Evolutionary conservation across 2,888 invertebrate genomes (phyloP), one percentile per base, ranked within the genome.

Genomic region (Branchipolynoe longqiensis): DNA sequence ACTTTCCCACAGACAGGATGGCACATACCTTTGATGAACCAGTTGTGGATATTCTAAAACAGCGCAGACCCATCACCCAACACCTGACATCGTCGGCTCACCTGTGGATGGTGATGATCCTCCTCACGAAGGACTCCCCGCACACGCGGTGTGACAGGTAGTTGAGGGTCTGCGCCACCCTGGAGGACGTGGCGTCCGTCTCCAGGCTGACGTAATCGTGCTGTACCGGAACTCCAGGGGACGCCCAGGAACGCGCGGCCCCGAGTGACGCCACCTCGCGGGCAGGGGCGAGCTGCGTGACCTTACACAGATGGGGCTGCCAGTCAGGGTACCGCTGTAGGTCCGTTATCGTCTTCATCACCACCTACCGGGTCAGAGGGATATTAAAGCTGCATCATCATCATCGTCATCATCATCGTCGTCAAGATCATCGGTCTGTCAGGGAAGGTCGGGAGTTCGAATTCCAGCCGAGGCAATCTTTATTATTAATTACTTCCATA

Each of bases 161-260:
- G 28, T 82, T 82, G 36, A 82, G 25, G n/a, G 31, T 6, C n/a
- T 12, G 8, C 8, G 58, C 25, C 8, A 82, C 25, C 38, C 22
- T 14, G 12, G 58, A 58, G 22, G 12, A n/a, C 1, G 59, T 58
- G 1, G 18, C 59, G 8, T 82, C 82, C n/a, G 82, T 82, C 33
- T 82, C 82, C n/a, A 56, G 31, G 33, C 82, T 56, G 59, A 82
- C 33, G 31, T 33, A 58, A 28, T 82, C 82, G 25, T 82, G 82
- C 22, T 82, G 82, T 22, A 82, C 82, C 22, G 82, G 82, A 14
- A 82, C 33, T 8, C 58, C 6, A 38, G 33, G 56, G 28, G 58
- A 58, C 25, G n/a, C 31, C 38, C 58, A 58, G 58, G 38, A 12
- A 33, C 58, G 56, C 31, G 33, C 8, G 22, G 41, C 1, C 2